Conservation (phyloP, 2,888 invertebrate species). For the Pachycephus smyrnensis region DNA sequence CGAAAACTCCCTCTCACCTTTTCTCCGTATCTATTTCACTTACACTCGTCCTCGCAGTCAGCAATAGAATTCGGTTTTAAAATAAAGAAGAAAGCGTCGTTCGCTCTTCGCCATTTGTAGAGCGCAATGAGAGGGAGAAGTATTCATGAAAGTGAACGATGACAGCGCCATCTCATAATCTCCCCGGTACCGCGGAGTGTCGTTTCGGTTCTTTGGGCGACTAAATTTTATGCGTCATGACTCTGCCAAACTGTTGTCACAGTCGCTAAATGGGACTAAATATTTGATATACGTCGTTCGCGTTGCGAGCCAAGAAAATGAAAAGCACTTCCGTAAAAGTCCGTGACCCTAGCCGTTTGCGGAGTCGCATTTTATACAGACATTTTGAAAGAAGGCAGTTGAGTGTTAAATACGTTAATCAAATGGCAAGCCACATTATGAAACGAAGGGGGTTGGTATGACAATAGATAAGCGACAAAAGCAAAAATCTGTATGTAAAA, state of each 20-base stretch:
- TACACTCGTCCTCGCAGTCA: background rate
- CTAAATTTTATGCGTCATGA: conserved; percentile 14
- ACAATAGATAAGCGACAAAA: background rate
- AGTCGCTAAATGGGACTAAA: conserved; percentile 21
- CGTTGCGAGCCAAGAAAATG: conserved; percentile 4
- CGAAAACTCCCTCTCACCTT: background rate
- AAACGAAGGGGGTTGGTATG: background rate
- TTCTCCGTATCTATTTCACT: background rate
- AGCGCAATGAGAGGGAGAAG: background rate
- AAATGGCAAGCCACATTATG: background rate
- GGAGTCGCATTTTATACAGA: background rate
- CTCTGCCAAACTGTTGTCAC: conserved; percentile 22
- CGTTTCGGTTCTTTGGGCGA: background rate
- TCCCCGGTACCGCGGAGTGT: background rate
- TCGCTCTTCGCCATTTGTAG: background rate
- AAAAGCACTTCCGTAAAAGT: background rate
- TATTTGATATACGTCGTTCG: conserved; percentile 21
- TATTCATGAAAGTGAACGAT: background rate
- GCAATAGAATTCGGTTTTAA: background rate
- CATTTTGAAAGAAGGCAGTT: background rate
- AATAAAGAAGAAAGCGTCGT: background rate
- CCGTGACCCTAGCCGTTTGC: background rate
- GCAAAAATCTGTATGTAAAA: background rate
- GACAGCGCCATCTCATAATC: background rate
- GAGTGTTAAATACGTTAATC: background rate